Evolutionary conservation across 2,113 vertebrate genomes (phyloP).

Genomic region (Porphyrio hochstetteri): DNA sequence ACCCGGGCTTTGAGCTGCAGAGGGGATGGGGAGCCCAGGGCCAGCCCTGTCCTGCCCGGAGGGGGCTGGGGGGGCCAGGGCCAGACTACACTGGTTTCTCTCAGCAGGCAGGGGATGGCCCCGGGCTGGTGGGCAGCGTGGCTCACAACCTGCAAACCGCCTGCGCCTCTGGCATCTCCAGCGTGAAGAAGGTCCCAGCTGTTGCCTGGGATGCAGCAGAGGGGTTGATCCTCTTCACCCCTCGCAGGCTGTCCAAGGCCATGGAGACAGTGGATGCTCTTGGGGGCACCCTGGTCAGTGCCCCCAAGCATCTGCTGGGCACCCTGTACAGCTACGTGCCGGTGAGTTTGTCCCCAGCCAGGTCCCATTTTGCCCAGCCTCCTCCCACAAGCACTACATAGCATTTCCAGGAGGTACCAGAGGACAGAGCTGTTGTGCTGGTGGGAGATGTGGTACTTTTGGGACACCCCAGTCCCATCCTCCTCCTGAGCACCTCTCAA

Average conservation of each 20-base stretch:
- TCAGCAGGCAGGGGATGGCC: slow-evolving; percentile 20
- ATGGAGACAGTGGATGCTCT: slow-evolving; percentile 70
- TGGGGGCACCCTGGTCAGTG: slow-evolving; percentile 45
- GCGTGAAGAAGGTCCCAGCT: slow-evolving; percentile 49
- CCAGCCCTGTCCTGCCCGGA: neutral
- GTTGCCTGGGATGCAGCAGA: slow-evolving; percentile 64
- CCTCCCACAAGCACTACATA: neutral
- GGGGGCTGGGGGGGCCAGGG: neutral
- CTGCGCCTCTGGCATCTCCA: slow-evolving; percentile 54
- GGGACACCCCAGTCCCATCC: neutral
- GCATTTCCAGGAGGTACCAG: neutral
- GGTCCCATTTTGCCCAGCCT: neutral
- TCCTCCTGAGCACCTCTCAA: neutral
- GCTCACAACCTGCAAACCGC: slow-evolving; percentile 66
- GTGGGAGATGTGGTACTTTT: neutral
- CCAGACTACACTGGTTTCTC: neutral
- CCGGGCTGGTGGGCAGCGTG: slow-evolving; percentile 56
- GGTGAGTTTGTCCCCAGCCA: slow-evolving; percentile 68
- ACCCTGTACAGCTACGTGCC: slow-evolving; percentile 65
- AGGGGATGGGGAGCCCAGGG: neutral
- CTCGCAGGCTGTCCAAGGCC: slow-evolving; percentile 40
- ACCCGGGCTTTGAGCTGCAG: neutral
- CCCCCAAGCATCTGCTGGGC: slow-evolving; percentile 69
- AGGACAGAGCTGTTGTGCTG: neutral
- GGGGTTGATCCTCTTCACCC: slow-evolving; percentile 60